Evolutionary conservation across 2,113 vertebrate species (phyloP), one percentile per base, ranked within the genome.

Genomic region (Chaetura pelagica): DNA sequence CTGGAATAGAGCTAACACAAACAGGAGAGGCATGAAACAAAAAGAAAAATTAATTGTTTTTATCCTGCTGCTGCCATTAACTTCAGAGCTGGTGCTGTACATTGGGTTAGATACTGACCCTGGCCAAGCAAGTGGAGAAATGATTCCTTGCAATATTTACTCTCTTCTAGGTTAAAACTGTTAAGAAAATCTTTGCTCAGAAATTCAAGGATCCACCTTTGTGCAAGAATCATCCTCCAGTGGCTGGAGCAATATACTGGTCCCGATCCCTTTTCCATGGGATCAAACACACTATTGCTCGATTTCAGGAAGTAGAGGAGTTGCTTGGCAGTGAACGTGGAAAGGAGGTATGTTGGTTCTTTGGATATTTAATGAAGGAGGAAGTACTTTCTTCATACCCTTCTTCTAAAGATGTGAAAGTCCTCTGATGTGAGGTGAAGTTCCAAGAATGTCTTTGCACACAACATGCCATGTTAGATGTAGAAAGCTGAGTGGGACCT

Each of bases 171-270:
- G 97, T 99, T 0, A 98, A 99, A 87, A 87, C 89, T 12, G 88
- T 99, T 24, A 97, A 98, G 48, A 95, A 95, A 35, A 97, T 99
- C 34, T 99, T 99, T 87, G 58, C 98, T 67, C 86, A 97, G 88
- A 97, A 98, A 69, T 97, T 97, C 5, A 95, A 98, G 49, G 97
- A 97, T 62, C 99, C 99, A 0, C 99, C 98, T 0, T 77, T 99
- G 42, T 98, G 81, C 91, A 99, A 98, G 94, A 98, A 98, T 48
- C 98, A 99, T 46, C 98, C 99, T 57, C 98, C 98, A 0, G 95
- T 99, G 54, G 98, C 99, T 9, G 99, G 99, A n/a, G 98, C 99
- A 20, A 99, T 99, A 79, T 97, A 96, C 86, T 99, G 99, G 99
- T 98, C 96, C 5, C 98, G 97, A 3, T 98, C 97, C 14, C 98